Evolutionary conservation across 2,888 invertebrate species (phyloP), one percentile per base, ranked within the genome.

Genomic region (Drosophila peninsularis): DNA sequence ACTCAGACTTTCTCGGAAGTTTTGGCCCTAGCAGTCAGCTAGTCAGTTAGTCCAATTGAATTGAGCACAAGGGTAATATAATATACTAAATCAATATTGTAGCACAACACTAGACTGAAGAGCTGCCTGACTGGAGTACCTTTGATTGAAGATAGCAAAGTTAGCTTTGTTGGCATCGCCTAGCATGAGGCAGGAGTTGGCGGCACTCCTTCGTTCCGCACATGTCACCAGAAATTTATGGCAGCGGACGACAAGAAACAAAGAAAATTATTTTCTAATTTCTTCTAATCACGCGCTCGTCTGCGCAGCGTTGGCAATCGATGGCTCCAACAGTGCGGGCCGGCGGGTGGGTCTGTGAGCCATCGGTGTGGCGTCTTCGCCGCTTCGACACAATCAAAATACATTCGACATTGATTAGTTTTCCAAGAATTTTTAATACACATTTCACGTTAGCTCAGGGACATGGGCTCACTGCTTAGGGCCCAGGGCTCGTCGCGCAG

Each of bases 341-440:
- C 17, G 13, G 7, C 63, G 24, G 13, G 7, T 34, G 24, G 13
- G 7, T 34, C 32, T 50, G 66, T 58, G 66, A 75, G 80, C 82
- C 55, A 67, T 73, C 57, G 32, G 52, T 47, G 50, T 58, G 65
- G 62, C 66, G 69, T 60, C 63, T 53, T 67, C 45, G 56, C 52
- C 53, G 64, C 57, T 55, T 64, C 72, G 78, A 56, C 68, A 69
- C 82, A 86, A 86, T 85, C 79, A 84, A 80, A 75, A 74, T 80
- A 73, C 78, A 80, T 81, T 80, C 80, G 85, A 86, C 85, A 82
- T 86, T 87, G 85, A 87, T 86, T 86, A 86, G 85, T 86, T 86
- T 87, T 84, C 85, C 72, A 81, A 72, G 83, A 87, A 87, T 87
- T 87, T 84, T 78, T 78, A 79, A 84, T 81, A 82, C 62, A 80